Conservation (phyloP, 1,140 invertebrate genomes). For the Drosophila leontia region DNA sequence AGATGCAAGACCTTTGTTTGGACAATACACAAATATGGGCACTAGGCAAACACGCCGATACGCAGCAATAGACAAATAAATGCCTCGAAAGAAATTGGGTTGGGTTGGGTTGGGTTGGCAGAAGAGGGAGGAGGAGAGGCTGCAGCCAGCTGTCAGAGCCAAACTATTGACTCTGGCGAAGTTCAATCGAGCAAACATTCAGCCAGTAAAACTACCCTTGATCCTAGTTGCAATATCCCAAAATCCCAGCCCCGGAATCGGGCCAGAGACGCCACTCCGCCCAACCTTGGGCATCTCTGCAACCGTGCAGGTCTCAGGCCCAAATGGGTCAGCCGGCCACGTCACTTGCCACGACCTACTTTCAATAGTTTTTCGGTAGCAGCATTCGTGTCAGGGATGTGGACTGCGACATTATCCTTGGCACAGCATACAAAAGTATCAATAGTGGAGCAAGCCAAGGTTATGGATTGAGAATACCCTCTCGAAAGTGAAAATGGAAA, state of each 20-base stretch:
- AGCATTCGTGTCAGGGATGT: conserved; percentile 37
- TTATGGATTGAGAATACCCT: neutral
- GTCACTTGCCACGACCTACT: conserved; percentile 41
- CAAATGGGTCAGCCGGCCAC: conserved; percentile 43
- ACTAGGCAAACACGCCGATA: conserved; percentile 55
- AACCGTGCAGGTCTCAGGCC: neutral
- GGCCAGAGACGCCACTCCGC: neutral
- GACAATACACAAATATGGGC: conserved; percentile 54
- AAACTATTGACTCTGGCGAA: conserved; percentile 35
- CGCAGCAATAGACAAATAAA: conserved; percentile 56
- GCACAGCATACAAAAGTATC: neutral
- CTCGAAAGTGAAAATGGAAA: neutral
- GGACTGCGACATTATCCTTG: conserved; percentile 14
- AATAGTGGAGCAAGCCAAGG: neutral
- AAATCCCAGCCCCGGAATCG: conserved; percentile 1
- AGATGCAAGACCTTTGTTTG: conserved; percentile 46
- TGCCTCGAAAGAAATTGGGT: conserved; percentile 26
- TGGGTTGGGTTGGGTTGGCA: neutral
- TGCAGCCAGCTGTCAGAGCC: conserved; percentile 58
- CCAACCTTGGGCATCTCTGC: conserved; percentile 11
- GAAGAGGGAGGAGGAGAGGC: neutral
- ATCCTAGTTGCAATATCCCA: neutral
- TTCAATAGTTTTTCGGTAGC: neutral
- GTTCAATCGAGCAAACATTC: conserved; percentile 18
- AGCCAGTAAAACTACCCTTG: conserved; percentile 16